Evolutionary conservation across 2,797 vertebrate species (phyloP).

Genomic region (Meriones psammophilus): DNA sequence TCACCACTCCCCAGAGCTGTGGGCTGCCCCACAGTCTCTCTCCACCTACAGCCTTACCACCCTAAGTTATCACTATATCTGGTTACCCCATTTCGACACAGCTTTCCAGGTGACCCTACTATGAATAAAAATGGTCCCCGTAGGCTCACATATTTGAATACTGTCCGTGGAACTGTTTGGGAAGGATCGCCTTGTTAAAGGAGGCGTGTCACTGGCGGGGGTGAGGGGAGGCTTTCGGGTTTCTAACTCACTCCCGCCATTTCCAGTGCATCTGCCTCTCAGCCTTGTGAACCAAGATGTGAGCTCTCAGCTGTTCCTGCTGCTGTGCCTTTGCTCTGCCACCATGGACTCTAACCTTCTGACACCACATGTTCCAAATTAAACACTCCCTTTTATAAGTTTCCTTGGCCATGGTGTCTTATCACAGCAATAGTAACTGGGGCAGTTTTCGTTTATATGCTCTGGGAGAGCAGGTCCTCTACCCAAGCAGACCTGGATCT

Average conservation of each 20-base stretch:
- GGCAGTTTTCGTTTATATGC: no score
- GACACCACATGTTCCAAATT: no score
- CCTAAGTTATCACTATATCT: accelerated
- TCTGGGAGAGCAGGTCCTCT: not conserved
- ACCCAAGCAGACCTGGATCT: not conserved
- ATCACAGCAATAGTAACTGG: not conserved
- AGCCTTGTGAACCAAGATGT: no score
- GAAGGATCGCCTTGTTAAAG: not conserved
- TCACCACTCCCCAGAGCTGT: not conserved
- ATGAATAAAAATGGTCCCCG: not conserved
- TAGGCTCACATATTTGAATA: not conserved
- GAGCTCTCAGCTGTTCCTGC: not conserved
- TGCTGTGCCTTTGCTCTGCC: not conserved
- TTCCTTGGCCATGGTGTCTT: not conserved
- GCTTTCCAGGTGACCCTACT: accelerated
- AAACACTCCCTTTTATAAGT: not conserved
- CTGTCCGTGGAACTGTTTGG: not conserved
- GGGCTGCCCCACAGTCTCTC: not conserved
- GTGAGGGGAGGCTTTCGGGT: not conserved
- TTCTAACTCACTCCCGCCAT: not conserved
- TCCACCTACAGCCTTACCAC: accelerated
- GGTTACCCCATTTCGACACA: accelerated
- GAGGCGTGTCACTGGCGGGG: not conserved
- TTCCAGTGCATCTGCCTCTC: not conserved
- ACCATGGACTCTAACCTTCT: not conserved